Evolutionary conservation across 2,888 invertebrate species (phyloP), one percentile per base, ranked within the genome.

Genomic region (Ophonus ardosiacus): DNA sequence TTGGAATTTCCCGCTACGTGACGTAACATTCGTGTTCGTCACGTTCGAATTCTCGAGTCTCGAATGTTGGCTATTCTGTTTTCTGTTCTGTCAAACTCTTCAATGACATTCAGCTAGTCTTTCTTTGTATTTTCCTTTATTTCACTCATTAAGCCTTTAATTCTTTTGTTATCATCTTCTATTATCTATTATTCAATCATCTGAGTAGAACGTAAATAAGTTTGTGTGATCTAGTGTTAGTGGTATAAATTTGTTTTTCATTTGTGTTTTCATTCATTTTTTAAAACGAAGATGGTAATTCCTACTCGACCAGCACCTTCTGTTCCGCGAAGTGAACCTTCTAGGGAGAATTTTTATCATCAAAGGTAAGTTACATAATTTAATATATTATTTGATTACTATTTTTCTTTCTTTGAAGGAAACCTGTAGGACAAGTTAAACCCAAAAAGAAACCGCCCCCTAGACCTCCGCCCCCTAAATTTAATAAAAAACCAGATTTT

Each of bases 361-460:
- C n/a, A 68, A 6, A 68, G 15, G 81, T 81, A 81, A 68, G 57
- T 68, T 21, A 10, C 21, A 81, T 13, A 17, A 81, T 81, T 68
- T 68, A 80, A 31, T 61, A 80, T 13, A 5, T 61, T 31, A 7
- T 61, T 13, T 24, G 21, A 15, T 38, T 15, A 76, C 1, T 80
- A 10, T 61, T 59, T 18, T n/a, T 80, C 8, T 31, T 21, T 31
- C 3, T 65, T 59, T 59, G 1, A 56, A 65, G 51, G 10, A 65
- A 84, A 85, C 86, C 59, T 81, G 71, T 84, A 51, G 56, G 81
- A 85, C 85, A 78, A 65, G 87, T 87, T 68, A 88, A 88, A 86
- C 88, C 81, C 18, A 95, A 94, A 90, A 95, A 94, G 89, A 94
- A 94, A 89, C 95, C 95, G 43, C 95, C 95, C 3, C 95, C 95